Conservation (phyloP, 2,797 vertebrate genomes). For the Leptoclinus maculatus region DNA sequence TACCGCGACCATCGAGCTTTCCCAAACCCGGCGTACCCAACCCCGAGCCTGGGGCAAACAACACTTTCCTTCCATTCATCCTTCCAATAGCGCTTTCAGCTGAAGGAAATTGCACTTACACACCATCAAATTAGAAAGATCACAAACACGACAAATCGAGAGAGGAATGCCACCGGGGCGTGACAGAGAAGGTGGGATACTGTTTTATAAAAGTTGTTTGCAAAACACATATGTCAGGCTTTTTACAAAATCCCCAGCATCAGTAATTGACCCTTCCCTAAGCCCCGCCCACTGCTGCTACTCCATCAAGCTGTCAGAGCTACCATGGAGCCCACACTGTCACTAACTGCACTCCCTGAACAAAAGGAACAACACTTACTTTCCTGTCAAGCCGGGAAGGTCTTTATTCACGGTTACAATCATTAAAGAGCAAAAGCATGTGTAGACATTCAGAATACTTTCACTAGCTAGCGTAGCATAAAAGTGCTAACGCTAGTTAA, state of each 20-base stretch:
- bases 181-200: constrained; percentile 38
- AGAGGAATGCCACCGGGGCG: constrained; percentile 50
- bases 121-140: constrained; percentile 75
- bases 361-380: too few relatives aligned
- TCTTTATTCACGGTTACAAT: too few relatives aligned
- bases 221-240: constrained; percentile 7
- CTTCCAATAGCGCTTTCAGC: constrained; percentile 71
- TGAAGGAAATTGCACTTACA: constrained; percentile 67
- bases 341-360: not conserved
- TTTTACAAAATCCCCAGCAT: constrained; percentile 5
- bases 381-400: too few relatives aligned
- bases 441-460: too few relatives aligned
- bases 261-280: not conserved
- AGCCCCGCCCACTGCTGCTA: not conserved
- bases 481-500: too few relatives aligned
- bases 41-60: constrained; percentile 64
- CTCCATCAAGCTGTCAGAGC: not conserved
- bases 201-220: constrained; percentile 34
- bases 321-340: not conserved
- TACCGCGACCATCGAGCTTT: constrained; percentile 61
- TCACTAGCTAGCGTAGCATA: too few relatives aligned
- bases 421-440: too few relatives aligned
- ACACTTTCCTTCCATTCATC: constrained; percentile 78
- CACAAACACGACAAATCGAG: constrained; percentile 59
- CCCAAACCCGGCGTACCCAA: constrained; percentile 56